phyloP scores from a whole-genome alignment of 1,140 invertebrate genomes.

The Venustaconcha ellipsiformis region DNA sequence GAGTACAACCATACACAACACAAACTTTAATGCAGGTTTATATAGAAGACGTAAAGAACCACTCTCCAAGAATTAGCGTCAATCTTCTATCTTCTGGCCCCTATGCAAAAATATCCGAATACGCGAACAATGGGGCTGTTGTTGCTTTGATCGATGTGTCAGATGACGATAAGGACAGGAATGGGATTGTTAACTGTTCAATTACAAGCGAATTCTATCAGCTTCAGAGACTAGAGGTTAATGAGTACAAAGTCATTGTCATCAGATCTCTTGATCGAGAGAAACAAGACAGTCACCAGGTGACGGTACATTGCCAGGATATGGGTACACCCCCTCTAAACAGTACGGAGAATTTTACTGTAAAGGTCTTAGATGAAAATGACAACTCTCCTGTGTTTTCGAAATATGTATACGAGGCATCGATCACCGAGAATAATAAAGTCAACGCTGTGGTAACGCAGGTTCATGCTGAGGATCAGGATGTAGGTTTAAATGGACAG shows the following conservation, averaged over 20 bases:
- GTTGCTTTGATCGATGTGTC: slow-evolving; percentile 21
- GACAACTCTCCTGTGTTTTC: slow-evolving; percentile 29
- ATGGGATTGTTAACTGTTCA: slow-evolving; percentile 28
- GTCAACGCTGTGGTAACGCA: slow-evolving; percentile 89
- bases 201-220: slow-evolving; percentile 24
- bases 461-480: slow-evolving; percentile 93
- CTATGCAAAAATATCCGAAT: slow-evolving; percentile 27
- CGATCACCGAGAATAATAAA: slow-evolving; percentile 67
- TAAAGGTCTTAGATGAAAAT: slow-evolving; percentile 30
- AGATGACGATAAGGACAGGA: slow-evolving; percentile 27
- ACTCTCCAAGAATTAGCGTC: slow-evolving; percentile 26
- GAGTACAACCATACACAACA: slow-evolving; percentile 17
- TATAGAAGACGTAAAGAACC: slow-evolving; percentile 30
- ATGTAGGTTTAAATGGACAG: slow-evolving; percentile 88
- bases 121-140: slow-evolving; percentile 21
- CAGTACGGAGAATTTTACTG: slow-evolving; percentile 18
- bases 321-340: slow-evolving; percentile 11
- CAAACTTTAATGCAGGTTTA: slow-evolving; percentile 28
- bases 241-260: slow-evolving; percentile 28
- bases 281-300: slow-evolving; percentile 12
- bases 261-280: slow-evolving; percentile 22
- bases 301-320: slow-evolving; percentile 24
- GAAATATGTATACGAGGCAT: slow-evolving; percentile 9
- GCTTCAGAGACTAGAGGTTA: slow-evolving; percentile 17
- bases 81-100: slow-evolving; percentile 22